Base-by-base conservation (phyloP, 2,113 vertebrate species). In the Protobothrops flavoviridis region DNA sequence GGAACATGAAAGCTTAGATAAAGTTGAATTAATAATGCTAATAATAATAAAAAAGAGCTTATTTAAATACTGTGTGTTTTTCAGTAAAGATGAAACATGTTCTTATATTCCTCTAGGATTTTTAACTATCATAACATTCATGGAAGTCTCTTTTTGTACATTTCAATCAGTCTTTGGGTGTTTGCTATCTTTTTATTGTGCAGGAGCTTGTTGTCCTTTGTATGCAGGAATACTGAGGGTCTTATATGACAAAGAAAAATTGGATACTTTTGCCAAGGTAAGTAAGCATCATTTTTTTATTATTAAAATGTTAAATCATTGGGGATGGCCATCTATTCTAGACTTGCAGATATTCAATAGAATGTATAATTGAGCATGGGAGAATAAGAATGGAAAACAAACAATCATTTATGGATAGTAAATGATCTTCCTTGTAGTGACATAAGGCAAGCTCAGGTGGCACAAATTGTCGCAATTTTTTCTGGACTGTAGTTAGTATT, bases 161-260 rank as follows among this genome's bases (percentile, higher is more conserved):
- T 61, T 48, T 52, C 81, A n/a, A 7, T 48, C 53, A 15, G 11
- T 26, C 85, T 59, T 52, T 87, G 69, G 15, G 24, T 53, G 10
- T 39, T 81, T 81, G 89, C 20, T 9, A 74, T 93, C 93, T 91
- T 33, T 39, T 90, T 95, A 52, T 96, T 91, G 52, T 74, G 11
- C 64, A 99, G 99, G 99, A 94, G 99, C 99, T 89, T 99, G 99
- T 94, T 99, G 99, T 95, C 99, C 99, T 0, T 94, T 99, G 0
- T 99, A 99, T 98, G 99, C 98, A 88, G 99, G 99, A 91, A 98
- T 99, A 98, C 97, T 99, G 96, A 98, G 98, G 96, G 98, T 99
- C 94, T 97, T 99, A 3, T 99, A 98, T 97, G 99, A 98, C 97
- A 98, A 98, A 96, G 98, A 99, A 88, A 99, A 98, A 95, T 98